A percentile compares a stretch with the other conserved stretches of the same genome.
These are phyloP conservation scores for Sebastes iracundus DNA, from an alignment of 2,797 vertebrate genomes.

Conservation along the genomic window DNA sequence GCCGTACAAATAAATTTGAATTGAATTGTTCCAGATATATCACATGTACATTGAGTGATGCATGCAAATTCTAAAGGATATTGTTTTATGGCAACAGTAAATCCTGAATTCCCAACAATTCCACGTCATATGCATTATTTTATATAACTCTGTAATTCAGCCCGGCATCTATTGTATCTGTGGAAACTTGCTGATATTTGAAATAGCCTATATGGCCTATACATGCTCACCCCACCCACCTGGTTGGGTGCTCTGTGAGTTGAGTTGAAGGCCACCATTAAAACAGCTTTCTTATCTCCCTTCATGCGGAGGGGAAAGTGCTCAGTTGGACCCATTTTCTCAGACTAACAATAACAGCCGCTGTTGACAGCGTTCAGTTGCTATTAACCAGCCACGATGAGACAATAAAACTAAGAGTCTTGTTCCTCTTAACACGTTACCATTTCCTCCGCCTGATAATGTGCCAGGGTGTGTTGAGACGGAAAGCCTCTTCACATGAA, in stretches of 20 bases:
- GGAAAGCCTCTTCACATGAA: slow-evolving; percentile 35
- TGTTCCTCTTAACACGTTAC: slow-evolving; percentile 33
- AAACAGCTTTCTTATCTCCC: slow-evolving; percentile 36
- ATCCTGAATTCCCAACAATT: neutral
- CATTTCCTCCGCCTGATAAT: slow-evolving; percentile 46
- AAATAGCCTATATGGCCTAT: neutral
- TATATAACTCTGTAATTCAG: neutral
- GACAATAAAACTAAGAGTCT: slow-evolving; percentile 50
- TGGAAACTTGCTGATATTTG: neutral
- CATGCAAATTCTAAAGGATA: neutral
- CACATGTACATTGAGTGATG: neutral
- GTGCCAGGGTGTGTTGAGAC: neutral
- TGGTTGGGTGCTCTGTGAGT: neutral
- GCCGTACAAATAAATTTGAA: too few relatives aligned
- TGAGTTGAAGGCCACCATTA: slow-evolving; percentile 4
- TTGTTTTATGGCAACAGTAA: neutral
- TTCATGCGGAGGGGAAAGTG: neutral
- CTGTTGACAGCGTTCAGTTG: slow-evolving; percentile 1
- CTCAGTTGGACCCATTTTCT: slow-evolving; percentile 9
- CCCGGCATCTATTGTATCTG: neutral
- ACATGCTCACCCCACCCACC: neutral
- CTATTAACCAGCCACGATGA: slow-evolving; percentile 17
- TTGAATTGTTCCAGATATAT: neutral
- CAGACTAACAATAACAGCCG: slow-evolving; percentile 7
- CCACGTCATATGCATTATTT: neutral